Evolutionary conservation across 2,113 vertebrate genomes (phyloP).

Genomic region (Epinephelus fuscoguttatus): DNA sequence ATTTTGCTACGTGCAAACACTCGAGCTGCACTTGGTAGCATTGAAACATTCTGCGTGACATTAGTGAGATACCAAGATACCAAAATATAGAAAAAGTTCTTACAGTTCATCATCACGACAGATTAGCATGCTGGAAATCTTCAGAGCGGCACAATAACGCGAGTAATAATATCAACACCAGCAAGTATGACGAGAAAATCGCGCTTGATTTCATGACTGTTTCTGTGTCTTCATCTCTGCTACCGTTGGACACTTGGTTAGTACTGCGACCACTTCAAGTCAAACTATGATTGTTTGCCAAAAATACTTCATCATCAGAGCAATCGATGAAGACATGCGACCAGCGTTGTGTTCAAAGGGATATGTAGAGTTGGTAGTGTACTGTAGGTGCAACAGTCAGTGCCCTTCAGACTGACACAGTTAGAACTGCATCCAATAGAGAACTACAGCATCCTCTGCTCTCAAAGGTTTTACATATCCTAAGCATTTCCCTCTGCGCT

Average conservation of each 20-base stretch:
- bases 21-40: slow-evolving; percentile 21
- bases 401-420: slow-evolving; percentile 22
- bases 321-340: not conserved
- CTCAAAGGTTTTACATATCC: not conserved
- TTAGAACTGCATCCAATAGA: slow-evolving; percentile 18
- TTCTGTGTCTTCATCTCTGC: slow-evolving; percentile 8
- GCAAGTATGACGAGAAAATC: slow-evolving; percentile 39
- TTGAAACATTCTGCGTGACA: slow-evolving; percentile 12
- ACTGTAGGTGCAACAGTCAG: slow-evolving; percentile 21
- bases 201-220: not conserved
- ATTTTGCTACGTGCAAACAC: slow-evolving; percentile 37
- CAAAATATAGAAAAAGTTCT: slow-evolving; percentile 56
- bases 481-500: slow-evolving; percentile 11
- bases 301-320: slow-evolving; percentile 3
- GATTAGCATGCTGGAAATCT: slow-evolving; percentile 57
- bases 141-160: slow-evolving; percentile 45
- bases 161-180: slow-evolving; percentile 33
- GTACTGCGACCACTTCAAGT: not conserved
- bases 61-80: slow-evolving; percentile 38
- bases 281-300: not conserved
- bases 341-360: not conserved
- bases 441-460: not conserved
- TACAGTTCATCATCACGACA: slow-evolving; percentile 47
- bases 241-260: slow-evolving; percentile 26
- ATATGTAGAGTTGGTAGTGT: slow-evolving; percentile 52